phyloP scores from a whole-genome alignment of 1,140 invertebrate genomes.

The Zaprionus ghesquierei region DNA sequence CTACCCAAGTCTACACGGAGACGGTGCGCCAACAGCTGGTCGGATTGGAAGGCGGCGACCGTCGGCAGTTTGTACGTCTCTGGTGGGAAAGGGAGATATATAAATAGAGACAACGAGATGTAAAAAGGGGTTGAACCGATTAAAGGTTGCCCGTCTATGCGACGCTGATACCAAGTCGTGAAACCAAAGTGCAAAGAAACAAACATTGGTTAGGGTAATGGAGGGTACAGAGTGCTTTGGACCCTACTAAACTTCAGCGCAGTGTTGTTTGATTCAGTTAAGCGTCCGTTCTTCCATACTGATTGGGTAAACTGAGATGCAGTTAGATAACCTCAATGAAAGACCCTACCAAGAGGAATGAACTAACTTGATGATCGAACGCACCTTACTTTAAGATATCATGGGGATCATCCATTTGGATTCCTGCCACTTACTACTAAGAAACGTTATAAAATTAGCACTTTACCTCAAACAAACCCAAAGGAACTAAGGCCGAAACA shows the following conservation, averaged over 20 bases:
- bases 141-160: neutral
- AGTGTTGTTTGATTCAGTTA: no score
- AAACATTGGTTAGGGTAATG: neutral
- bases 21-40: neutral
- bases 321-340: no score
- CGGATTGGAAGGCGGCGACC: neutral
- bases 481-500: no score
- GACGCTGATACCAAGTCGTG: neutral
- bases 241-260: neutral
- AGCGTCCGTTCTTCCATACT: no score
- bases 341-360: no score
- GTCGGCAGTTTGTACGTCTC: neutral
- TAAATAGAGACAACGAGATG: neutral
- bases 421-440: no score
- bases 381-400: no score
- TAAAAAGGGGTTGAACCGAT: neutral
- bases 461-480: no score
- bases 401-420: no score
- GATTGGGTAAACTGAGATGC: no score
- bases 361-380: no score
- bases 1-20: neutral
- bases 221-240: neutral
- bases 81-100: neutral
- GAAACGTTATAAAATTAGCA: no score
- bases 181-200: neutral